Conservation (phyloP, 2,113 vertebrate species). For the Leucopternis melanops region DNA sequence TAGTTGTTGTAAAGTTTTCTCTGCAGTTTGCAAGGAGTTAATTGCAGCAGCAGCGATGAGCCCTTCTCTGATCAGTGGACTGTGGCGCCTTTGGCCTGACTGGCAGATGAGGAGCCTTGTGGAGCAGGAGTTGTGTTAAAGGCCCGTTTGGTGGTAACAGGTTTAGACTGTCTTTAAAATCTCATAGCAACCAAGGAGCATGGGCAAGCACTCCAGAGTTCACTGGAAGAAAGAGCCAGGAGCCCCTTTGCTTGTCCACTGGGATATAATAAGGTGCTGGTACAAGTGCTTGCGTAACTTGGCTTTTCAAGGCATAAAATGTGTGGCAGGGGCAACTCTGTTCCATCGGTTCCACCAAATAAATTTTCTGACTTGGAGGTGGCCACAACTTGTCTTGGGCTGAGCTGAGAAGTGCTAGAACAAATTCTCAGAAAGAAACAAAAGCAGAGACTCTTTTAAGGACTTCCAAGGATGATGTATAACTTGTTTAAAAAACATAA, state of each 20-base stretch:
- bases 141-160: background rate
- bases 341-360: background rate
- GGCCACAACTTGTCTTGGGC: background rate
- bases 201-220: background rate
- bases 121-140: background rate
- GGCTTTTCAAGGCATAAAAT: conserved; percentile 29
- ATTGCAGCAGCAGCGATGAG: background rate
- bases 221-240: background rate
- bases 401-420: background rate
- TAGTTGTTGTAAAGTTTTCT: rapidly evolving
- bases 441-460: background rate
- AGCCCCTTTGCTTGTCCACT: background rate
- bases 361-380: background rate
- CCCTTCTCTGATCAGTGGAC: background rate
- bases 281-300: background rate
- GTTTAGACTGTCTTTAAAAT: background rate
- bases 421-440: background rate
- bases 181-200: conserved; percentile 18
- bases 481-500: background rate
- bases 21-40: background rate
- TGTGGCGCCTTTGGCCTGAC: background rate
- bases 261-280: conserved; percentile 6
- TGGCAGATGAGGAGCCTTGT: background rate
- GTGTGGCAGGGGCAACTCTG: background rate
- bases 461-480: background rate